These are phyloP conservation scores for Flabesymbios commensalis DNA, from an alignment of 2,888 invertebrate species.

Conservation along the genomic window DNA sequence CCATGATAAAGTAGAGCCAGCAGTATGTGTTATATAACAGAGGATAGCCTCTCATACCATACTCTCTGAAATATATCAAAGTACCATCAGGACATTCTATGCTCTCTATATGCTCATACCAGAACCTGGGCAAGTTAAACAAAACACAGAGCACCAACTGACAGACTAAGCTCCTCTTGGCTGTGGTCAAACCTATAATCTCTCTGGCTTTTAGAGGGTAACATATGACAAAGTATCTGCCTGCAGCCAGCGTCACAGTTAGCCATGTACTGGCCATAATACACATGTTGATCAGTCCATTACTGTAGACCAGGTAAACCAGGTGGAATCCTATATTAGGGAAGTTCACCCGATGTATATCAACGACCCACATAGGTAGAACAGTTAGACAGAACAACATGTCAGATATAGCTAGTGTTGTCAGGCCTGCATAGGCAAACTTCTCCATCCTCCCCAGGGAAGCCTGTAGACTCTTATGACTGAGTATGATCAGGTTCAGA, in stretches of 20 bases:
- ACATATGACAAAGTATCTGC: conserved; percentile 57
- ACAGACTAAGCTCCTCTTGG: conserved; percentile 45
- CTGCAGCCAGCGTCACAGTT: conserved; percentile 58
- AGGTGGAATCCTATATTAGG: no score
- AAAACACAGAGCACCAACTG: conserved; percentile 24
- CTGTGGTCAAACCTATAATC: conserved; percentile 48
- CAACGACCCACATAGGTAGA: no score
- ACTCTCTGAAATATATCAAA: conserved; percentile 14
- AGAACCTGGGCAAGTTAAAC: conserved; percentile 30
- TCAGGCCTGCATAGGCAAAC: conserved; percentile 56
- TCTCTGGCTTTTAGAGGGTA: conserved; percentile 56
- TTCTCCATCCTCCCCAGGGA: conserved; percentile 55
- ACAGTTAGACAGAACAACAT: conserved; percentile 55
- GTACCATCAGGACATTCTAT: conserved; percentile 15
- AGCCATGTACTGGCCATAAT: conserved; percentile 57
- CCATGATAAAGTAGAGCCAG: conserved; percentile 48
- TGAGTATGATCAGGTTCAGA: no score
- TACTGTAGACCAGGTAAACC: conserved; percentile 45
- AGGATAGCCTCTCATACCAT: conserved; percentile 10
- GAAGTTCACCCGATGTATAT: no score
- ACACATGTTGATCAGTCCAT: conserved; percentile 53
- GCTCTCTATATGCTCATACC: conserved; percentile 10
- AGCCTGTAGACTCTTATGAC: conserved; percentile 47
- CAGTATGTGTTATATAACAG: conserved; percentile 20
- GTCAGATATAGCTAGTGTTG: conserved; percentile 55